phyloP scores from a whole-genome alignment of 2,888 invertebrate species.

The Torymus texanus region DNA sequence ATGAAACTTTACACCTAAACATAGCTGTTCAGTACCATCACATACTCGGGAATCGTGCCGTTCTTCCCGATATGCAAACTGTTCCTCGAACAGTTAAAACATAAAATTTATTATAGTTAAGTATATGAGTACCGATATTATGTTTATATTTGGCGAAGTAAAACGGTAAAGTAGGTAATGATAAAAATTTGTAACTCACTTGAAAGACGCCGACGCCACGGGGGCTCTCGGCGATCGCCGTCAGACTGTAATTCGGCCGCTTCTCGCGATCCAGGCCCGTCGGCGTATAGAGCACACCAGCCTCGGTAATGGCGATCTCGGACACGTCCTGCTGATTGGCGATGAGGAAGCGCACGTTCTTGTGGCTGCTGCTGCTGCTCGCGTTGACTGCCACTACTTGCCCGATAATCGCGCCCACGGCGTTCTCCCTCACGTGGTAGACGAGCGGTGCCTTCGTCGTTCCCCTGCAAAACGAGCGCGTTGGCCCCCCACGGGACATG shows the following conservation, averaged over 20 bases:
- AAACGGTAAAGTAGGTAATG: too few relatives aligned
- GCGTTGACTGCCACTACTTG: constrained; percentile 81
- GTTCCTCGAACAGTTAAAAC: too few relatives aligned
- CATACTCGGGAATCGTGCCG: too few relatives aligned
- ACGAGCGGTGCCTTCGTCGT: constrained; percentile 83
- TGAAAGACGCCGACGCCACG: constrained; percentile 86
- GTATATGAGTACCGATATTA: too few relatives aligned
- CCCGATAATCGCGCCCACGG: constrained; percentile 84
- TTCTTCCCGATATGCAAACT: too few relatives aligned
- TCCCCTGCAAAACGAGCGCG: constrained; percentile 76
- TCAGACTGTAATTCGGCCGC: constrained; percentile 83
- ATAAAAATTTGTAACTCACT: constrained; percentile 69
- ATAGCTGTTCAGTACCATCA: too few relatives aligned
- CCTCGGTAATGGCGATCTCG: constrained; percentile 86
- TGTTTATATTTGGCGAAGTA: too few relatives aligned
- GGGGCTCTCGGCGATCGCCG: constrained; percentile 86
- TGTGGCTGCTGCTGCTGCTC: constrained; percentile 64
- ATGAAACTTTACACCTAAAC: too few relatives aligned
- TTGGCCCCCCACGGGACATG: background rate
- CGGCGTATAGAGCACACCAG: constrained; percentile 87
- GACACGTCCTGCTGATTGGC: constrained; percentile 89
- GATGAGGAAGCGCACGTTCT: constrained; percentile 83
- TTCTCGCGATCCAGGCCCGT: constrained; percentile 86
- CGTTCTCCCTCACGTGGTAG: constrained; percentile 86
- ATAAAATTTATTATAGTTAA: too few relatives aligned